Evolutionary conservation across 2,113 vertebrate species (phyloP).

Genomic region (Eudyptes chrysolophus): DNA sequence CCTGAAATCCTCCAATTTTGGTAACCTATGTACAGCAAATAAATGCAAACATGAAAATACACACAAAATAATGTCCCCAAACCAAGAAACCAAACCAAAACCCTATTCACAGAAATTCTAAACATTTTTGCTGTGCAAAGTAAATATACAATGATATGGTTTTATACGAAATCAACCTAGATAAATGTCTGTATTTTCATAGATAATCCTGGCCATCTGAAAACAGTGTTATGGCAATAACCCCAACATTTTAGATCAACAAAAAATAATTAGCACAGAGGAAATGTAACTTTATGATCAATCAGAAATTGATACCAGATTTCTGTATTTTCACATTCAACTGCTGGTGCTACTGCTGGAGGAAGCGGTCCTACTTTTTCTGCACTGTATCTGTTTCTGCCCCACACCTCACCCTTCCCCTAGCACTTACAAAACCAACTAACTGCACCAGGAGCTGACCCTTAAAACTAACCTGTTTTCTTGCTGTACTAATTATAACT

Average conservation of each 20-base stretch:
- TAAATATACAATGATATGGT: fast-evolving
- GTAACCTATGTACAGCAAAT: not conserved
- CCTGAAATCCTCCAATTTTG: not conserved
- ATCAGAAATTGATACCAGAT: not conserved
- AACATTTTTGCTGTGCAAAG: not conserved
- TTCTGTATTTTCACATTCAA: not conserved
- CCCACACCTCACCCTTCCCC: not conserved
- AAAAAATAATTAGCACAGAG: not conserved
- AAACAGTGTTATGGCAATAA: not conserved
- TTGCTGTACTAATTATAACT: not conserved
- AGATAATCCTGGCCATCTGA: not conserved
- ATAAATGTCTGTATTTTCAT: not conserved
- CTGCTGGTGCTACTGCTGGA: not conserved
- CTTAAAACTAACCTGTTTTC: not conserved
- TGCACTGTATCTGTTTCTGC: not conserved
- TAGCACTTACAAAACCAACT: not conserved
- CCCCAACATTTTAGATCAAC: not conserved
- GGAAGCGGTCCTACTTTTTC: not conserved
- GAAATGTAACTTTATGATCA: not conserved
- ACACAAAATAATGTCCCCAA: not conserved
- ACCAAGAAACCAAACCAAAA: not conserved
- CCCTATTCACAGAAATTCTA: not conserved
- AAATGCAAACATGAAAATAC: not conserved
- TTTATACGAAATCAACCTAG: not conserved
- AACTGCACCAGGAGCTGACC: not conserved